phyloP scores from a whole-genome alignment of 2,113 vertebrate genomes.

The Nymphicus hollandicus region DNA sequence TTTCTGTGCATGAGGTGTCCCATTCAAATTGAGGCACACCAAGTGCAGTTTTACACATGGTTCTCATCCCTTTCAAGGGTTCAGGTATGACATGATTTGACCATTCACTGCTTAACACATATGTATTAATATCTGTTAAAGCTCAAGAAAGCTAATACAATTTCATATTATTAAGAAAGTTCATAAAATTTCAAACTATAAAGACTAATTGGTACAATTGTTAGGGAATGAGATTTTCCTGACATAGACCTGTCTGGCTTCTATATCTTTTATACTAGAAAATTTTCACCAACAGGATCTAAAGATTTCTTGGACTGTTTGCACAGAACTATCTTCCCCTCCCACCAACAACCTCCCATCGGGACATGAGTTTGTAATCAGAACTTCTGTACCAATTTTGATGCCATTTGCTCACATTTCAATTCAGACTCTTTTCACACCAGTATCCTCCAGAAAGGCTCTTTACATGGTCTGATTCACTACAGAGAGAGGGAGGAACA shows the following conservation, averaged over 20 bases:
- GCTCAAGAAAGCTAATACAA: not conserved
- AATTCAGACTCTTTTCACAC: not conserved
- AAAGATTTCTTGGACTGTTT: not conserved
- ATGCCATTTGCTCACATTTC: not conserved
- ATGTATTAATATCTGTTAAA: not conserved
- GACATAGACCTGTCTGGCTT: not conserved
- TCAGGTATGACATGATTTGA: not conserved
- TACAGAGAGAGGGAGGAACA: not conserved
- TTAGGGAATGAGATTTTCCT: not conserved
- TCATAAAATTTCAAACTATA: not conserved
- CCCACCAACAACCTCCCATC: not conserved
- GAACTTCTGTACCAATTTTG: not conserved
- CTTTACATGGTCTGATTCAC: not conserved
- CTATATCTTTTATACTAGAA: not conserved
- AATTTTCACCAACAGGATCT: not conserved
- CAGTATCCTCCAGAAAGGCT: not conserved
- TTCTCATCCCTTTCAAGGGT: not conserved
- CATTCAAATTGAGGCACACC: accelerated
- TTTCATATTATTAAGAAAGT: not conserved
- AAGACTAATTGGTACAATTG: not conserved
- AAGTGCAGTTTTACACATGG: not conserved
- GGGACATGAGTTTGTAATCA: not conserved
- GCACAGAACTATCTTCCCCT: not conserved
- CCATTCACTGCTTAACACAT: not conserved
- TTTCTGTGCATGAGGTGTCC: accelerated